Conservation (phyloP, 1,140 invertebrate genomes). For the Ladona fulva region DNA sequence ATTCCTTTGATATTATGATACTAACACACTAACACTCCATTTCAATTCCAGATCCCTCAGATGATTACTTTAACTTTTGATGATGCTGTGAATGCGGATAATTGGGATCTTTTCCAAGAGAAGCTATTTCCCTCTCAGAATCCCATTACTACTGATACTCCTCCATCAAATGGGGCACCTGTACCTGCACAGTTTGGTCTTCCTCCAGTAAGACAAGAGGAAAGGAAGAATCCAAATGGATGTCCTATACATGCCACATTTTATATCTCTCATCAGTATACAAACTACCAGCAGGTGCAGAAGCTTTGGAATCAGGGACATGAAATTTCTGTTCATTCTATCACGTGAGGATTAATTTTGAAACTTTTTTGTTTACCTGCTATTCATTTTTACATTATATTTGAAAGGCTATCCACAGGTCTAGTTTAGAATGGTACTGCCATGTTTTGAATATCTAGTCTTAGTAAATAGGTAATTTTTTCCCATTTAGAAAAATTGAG, state of each 20-base stretch:
- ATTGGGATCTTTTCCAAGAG: conserved; percentile 55
- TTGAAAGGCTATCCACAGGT: too few relatives aligned
- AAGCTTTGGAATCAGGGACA: conserved; percentile 73
- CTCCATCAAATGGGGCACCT: not conserved
- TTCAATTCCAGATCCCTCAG: conserved; percentile 40
- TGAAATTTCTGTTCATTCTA: conserved; percentile 79
- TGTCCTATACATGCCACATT: conserved; percentile 74
- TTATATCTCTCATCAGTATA: conserved; percentile 72
- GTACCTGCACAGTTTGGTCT: not conserved
- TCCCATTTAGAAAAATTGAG: too few relatives aligned
- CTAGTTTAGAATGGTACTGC: too few relatives aligned
- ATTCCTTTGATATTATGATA: too few relatives aligned
- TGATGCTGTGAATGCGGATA: conserved; percentile 67
- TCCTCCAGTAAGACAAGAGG: conserved; percentile 44
- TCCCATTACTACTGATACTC: not conserved
- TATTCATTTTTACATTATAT: too few relatives aligned
- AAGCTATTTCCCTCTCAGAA: not conserved
- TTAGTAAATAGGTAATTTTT: too few relatives aligned
- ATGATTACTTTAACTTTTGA: conserved; percentile 75
- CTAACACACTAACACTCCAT: too few relatives aligned
- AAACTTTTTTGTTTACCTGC: too few relatives aligned
- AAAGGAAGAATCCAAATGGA: conserved; percentile 68
- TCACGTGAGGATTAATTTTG: conserved; percentile 50
- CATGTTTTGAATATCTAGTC: too few relatives aligned
- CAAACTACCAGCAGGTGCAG: conserved; percentile 74